phyloP scores from a whole-genome alignment of 1,140 invertebrate genomes.

The Sycophaga agraensis region DNA sequence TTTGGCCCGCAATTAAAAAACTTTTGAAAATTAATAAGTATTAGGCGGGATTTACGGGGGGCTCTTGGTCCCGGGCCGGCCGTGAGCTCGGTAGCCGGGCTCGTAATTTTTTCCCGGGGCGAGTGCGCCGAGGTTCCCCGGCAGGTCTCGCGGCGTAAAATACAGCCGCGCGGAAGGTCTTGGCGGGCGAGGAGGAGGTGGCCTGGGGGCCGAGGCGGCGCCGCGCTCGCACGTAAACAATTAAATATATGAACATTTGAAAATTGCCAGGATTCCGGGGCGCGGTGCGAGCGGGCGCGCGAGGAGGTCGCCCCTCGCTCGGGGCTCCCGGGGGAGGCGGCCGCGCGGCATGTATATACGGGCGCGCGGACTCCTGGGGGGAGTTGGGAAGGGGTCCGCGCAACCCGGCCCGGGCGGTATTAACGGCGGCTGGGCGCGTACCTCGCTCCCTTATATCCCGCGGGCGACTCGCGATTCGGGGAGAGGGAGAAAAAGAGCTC shows the following conservation, averaged over 20 bases:
- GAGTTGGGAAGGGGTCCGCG: too few relatives aligned
- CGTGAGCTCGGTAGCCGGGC: background rate
- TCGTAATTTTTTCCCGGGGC: background rate
- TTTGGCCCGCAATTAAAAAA: slow-evolving; percentile 8
- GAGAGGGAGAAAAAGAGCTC: too few relatives aligned
- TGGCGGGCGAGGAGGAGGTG: background rate
- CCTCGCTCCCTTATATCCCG: too few relatives aligned
- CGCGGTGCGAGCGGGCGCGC: background rate
- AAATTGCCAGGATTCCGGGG: slow-evolving; percentile 24
- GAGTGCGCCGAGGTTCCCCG: too few relatives aligned
- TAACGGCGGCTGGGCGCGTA: too few relatives aligned
- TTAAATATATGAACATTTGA: slow-evolving; percentile 26
- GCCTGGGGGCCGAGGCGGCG: background rate
- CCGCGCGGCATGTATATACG: background rate
- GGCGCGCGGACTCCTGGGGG: too few relatives aligned
- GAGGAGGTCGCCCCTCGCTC: background rate
- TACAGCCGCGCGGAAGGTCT: background rate
- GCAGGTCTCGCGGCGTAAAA: background rate
- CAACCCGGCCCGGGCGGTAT: too few relatives aligned
- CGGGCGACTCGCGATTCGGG: too few relatives aligned
- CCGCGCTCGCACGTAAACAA: slow-evolving; percentile 16
- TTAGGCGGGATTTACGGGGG: slow-evolving; percentile 1
- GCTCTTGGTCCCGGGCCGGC: background rate
- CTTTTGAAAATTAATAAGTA: slow-evolving; percentile 17
- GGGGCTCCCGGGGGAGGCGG: background rate